A percentile compares a stretch with the other conserved stretches of the same genome.
Conservation (phyloP, 2,113 vertebrate genomes). For the Apus apus region DNA sequence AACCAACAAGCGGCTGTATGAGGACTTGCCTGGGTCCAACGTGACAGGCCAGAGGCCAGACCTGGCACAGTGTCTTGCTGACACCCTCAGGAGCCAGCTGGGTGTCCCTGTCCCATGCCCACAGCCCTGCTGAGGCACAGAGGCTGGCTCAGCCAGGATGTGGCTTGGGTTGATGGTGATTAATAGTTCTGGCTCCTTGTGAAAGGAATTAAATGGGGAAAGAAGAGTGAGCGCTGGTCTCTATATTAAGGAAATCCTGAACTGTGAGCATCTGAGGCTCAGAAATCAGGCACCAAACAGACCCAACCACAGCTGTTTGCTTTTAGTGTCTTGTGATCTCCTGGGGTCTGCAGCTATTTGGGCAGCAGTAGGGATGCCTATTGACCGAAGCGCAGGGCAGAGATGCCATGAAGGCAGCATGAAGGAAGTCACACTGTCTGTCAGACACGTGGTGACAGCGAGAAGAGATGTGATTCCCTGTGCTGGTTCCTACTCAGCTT, state of each 20-base stretch:
- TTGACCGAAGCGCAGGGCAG: background rate
- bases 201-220: background rate
- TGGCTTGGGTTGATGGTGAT: background rate
- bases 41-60: background rate
- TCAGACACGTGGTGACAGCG: accelerated
- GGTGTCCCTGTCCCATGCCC: accelerated
- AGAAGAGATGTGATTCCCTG: background rate
- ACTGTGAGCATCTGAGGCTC: background rate
- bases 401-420: accelerated
- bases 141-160: background rate
- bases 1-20: accelerated
- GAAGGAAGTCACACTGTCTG: background rate
- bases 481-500: background rate
- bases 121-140: background rate
- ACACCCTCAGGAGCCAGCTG: background rate
- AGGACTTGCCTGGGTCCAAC: background rate
- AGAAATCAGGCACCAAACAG: background rate
- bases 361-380: background rate
- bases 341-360: background rate
- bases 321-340: background rate
- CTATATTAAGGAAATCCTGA: background rate
- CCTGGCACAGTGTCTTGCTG: background rate
- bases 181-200: background rate
- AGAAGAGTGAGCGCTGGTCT: background rate
- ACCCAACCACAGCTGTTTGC: background rate